A percentile compares a stretch with the other conserved stretches of the same genome.
These are phyloP conservation scores for Ophioninae sp. DNA, from an alignment of 2,888 invertebrate genomes.

Conservation along the genomic window DNA sequence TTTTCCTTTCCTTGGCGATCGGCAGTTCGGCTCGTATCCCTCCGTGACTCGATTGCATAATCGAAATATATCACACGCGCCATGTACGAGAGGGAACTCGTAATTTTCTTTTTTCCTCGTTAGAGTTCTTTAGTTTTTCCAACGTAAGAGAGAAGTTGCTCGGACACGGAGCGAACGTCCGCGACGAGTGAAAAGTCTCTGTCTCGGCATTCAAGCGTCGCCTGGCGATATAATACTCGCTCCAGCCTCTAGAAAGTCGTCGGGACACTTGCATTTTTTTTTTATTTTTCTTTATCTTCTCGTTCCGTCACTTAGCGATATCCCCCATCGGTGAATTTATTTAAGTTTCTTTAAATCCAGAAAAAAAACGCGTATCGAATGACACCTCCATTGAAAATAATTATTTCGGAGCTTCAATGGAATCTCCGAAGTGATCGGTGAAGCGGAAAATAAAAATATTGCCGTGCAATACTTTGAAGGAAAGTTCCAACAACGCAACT, in stretches of 20 bases:
- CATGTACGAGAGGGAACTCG: slow-evolving; percentile 42
- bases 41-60: slow-evolving; percentile 57
- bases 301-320: slow-evolving; percentile 42
- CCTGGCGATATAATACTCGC: not conserved
- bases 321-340: not conserved
- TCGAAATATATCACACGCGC: slow-evolving; percentile 59
- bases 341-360: slow-evolving; percentile 1
- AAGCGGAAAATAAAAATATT: not conserved
- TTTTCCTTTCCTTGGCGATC: not conserved
- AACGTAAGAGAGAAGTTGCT: slow-evolving; percentile 4
- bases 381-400: not conserved
- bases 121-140: slow-evolving; percentile 13
- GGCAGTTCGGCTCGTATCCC: slow-evolving; percentile 18
- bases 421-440: not conserved
- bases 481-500: not conserved
- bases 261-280: slow-evolving; percentile 40
- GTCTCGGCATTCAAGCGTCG: not conserved
- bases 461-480: not conserved
- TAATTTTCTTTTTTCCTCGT: slow-evolving; percentile 31
- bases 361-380: not conserved
- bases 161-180: slow-evolving; percentile 9
- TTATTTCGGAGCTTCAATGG: not conserved
- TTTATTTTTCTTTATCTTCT: no score
- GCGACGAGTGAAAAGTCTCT: slow-evolving; percentile 12
- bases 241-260: slow-evolving; percentile 57